A percentile compares a stretch with the other conserved stretches of the same genome.
Evolutionary conservation across 2,113 vertebrate genomes (phyloP).

Genomic region (Heterotilapia buettikoferi): DNA sequence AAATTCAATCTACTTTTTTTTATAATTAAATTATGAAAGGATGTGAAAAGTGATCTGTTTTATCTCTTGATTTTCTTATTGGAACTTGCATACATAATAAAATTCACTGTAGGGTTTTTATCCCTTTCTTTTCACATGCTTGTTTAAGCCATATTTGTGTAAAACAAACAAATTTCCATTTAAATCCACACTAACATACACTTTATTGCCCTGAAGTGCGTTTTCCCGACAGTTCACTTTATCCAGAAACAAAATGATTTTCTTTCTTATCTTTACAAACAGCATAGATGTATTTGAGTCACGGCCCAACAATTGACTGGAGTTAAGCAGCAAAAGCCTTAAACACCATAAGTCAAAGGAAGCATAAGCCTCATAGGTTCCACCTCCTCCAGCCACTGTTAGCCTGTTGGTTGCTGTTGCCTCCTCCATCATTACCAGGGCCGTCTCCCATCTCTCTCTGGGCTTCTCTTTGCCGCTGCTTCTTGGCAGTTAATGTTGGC

Average conservation of each 20-base stretch:
- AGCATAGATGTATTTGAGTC: neutral
- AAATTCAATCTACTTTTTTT: neutral
- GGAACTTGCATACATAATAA: neutral
- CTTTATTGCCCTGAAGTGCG: neutral
- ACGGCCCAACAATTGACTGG: neutral
- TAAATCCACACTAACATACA: neutral
- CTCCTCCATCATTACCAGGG: slow-evolving; percentile 9
- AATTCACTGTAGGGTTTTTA: neutral
- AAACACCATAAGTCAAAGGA: neutral
- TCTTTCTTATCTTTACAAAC: neutral
- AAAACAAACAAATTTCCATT: neutral
- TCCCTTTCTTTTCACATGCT: neutral
- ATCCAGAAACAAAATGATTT: neutral
- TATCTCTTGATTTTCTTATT: neutral
- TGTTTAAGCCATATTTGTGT: neutral
- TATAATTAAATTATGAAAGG: neutral
- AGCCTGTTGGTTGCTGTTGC: neutral
- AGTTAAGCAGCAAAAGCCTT: neutral
- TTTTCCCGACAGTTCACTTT: neutral
- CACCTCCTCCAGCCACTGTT: neutral
- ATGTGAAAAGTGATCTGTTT: neutral
- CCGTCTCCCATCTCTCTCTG: neutral
- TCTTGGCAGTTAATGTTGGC: slow-evolving; percentile 31
- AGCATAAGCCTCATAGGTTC: neutral
- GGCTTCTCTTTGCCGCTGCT: neutral